Percentiles rank a stretch among this genome's conserved stretches.
Evolutionary conservation across 92 coral and sea anemone genomes (phyloP).

Genomic region (Anthopleura xanthogrammica): DNA sequence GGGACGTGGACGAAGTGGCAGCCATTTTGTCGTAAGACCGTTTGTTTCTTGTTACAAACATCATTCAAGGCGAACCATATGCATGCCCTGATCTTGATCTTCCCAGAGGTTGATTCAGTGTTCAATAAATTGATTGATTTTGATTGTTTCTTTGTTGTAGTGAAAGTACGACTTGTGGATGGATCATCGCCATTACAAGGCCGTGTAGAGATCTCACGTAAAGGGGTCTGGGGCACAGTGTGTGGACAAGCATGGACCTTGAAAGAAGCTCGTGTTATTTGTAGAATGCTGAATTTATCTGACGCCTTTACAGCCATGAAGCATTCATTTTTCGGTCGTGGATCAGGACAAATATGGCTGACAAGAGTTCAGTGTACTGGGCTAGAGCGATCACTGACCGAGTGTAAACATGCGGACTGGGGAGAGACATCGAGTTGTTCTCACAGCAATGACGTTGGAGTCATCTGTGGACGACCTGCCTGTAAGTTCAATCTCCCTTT

Average conservation of each 20-base stretch:
- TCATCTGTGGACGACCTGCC: neutral
- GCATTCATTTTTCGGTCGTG: neutral
- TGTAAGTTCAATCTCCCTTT: neutral
- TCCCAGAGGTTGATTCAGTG: no score
- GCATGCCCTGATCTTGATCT: no score
- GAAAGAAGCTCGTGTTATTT: neutral
- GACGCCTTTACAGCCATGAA: neutral
- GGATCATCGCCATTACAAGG: neutral
- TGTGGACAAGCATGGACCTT: neutral
- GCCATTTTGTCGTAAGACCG: neutral
- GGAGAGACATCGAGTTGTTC: neutral
- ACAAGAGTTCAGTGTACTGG: neutral
- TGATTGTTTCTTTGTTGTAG: neutral
- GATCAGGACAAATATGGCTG: neutral
- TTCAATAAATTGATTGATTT: no score
- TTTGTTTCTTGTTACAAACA: neutral
- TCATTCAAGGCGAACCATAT: no score
- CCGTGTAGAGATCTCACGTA: constrained; percentile 2
- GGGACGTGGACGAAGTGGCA: constrained; percentile 5
- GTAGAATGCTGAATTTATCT: neutral
- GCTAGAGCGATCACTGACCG: neutral
- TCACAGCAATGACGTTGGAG: neutral
- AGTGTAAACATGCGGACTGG: neutral
- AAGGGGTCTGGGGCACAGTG: constrained; percentile 3
- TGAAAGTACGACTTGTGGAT: neutral